Percentiles rank a stretch among this genome's conserved stretches.
phyloP scores from a whole-genome alignment of 1,140 invertebrate genomes.

The Tetranychus cinnabarinus region DNA sequence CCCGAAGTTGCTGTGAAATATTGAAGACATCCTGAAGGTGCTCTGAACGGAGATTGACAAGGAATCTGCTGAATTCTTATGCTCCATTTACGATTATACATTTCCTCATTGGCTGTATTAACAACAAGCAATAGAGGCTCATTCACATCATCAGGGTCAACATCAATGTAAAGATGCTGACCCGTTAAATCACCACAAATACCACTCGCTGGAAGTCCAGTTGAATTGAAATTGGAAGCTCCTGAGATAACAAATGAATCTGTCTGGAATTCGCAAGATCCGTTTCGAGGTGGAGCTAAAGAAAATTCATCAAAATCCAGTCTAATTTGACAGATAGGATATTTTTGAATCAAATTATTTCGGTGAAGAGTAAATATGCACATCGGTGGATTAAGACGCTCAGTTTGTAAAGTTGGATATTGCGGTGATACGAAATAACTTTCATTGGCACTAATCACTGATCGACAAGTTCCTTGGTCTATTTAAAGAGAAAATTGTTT shows the following conservation, averaged over 20 bases:
- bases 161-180: conserved; percentile 11
- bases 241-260: conserved; percentile 11
- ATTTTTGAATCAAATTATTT: conserved; percentile 8
- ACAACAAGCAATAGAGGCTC: conserved; percentile 9
- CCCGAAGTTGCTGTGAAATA: conserved; percentile 38
- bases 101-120: conserved; percentile 11
- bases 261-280: conserved; percentile 7
- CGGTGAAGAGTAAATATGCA: conserved; percentile 12
- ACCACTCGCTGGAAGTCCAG: conserved; percentile 7
- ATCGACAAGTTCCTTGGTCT: conserved; percentile 11
- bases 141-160: conserved; percentile 7
- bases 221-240: conserved; percentile 9
- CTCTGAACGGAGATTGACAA: conserved; percentile 17
- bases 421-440: conserved; percentile 11
- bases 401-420: conserved; percentile 7
- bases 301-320: conserved; percentile 11
- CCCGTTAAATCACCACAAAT: conserved; percentile 10
- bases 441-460: conserved; percentile 10
- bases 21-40: conserved; percentile 51
- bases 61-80: conserved; percentile 10
- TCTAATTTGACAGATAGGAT: conserved; percentile 11
- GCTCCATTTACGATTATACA: conserved; percentile 10
- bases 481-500: neutral
- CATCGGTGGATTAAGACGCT: conserved; percentile 9
- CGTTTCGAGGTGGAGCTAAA: conserved; percentile 8